Base-by-base conservation (phyloP, 2,888 invertebrate species). In the Lapara coniferarum region DNA sequence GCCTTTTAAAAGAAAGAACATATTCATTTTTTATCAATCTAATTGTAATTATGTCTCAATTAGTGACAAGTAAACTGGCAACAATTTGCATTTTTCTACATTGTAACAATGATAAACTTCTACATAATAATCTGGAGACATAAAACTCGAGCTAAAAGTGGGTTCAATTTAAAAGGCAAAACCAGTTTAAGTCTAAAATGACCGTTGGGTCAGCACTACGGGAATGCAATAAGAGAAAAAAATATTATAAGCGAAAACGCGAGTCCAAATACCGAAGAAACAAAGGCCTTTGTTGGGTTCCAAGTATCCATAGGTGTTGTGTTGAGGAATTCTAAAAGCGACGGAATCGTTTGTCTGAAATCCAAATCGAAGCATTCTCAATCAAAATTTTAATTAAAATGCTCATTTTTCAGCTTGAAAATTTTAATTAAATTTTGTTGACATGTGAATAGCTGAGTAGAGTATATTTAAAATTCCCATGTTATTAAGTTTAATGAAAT, bases 211-310 rank as follows among this genome's bases (percentile, higher is more conserved):
- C 91, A 91, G 88, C 87, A 87, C 85, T 85, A 85, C 77, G 78
- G 82, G 91, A 91, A 92, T 92, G 92, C 89, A 92, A 90, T 80
- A 90, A 85, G 83, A 89, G 84, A 85, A 90, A 92, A 55, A 87
- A 73, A 75, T 73, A 73, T 79, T 78, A 81, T 82, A 85, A 84
- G 82, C 83, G 83, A 87, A 89, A 85, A 82, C 82, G 81, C 84
- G 83, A 79, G 81, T 81, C 81, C 79, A 75, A 58, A 76, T 74
- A 84, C 80, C 77, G 79, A 79, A 81, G 85, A 89, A 91, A 93
- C 93, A 93, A 93, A 92, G 90, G 91, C 84, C 91, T 92, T 92
- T 93, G 92, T 92, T 92, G 82, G 84, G 86, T 93, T 93, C 92
- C 90, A 89, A 82, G 93, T 92, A 93, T 86, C 85, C 85, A 79